Conservation (phyloP, 2,113 vertebrate genomes). For the Syngnathus scovelli region DNA sequence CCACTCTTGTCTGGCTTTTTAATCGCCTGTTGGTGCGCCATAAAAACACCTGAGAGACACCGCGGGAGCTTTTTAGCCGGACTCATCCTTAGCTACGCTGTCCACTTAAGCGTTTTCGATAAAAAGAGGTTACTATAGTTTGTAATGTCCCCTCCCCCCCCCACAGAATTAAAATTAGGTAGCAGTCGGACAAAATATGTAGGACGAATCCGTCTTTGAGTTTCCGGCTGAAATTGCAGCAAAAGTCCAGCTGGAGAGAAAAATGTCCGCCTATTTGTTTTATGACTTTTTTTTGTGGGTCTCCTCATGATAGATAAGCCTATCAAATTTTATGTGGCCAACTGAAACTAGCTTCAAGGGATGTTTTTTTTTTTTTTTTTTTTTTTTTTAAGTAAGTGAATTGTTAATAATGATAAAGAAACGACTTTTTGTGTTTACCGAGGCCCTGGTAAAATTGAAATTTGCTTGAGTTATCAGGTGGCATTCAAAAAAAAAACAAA, state of each 20-base stretch:
- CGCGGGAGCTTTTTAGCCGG: not conserved
- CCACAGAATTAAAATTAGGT: too few relatives aligned
- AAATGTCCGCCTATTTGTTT: not conserved
- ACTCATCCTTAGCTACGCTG: not conserved
- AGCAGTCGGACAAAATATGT: too few relatives aligned
- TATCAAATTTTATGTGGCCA: not conserved
- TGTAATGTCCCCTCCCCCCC: too few relatives aligned
- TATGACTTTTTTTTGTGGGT: not conserved
- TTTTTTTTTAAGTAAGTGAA: not conserved
- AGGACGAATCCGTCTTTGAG: too few relatives aligned
- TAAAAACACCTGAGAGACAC: not conserved
- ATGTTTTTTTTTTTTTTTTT: too few relatives aligned
- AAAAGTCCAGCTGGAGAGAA: not conserved
- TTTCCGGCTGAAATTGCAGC: too few relatives aligned
- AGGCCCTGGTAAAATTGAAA: not conserved
- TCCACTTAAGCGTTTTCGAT: too few relatives aligned
- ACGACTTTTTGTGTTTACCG: not conserved
- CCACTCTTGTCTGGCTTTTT: constrained; percentile 21
- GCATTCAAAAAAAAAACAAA: not conserved
- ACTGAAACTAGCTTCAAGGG: not conserved
- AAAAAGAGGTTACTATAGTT: too few relatives aligned
- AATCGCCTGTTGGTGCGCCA: constrained; percentile 22
- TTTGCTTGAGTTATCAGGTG: not conserved
- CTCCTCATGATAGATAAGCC: not conserved
- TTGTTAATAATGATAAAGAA: not conserved